Conservation (phyloP, 1,140 invertebrate genomes). For the Aphelinus certus region DNA sequence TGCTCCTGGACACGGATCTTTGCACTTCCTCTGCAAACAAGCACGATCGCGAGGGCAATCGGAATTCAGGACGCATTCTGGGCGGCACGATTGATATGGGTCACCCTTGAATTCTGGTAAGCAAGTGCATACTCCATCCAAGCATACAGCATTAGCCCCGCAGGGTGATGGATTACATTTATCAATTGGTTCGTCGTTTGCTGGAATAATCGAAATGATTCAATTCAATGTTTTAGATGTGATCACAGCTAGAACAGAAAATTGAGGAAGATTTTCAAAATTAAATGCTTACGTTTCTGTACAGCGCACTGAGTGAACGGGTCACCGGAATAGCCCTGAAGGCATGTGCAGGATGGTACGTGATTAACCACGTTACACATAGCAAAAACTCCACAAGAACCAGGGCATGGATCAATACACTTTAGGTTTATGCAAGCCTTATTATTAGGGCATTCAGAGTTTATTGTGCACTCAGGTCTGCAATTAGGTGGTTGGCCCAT, state of each 20-base stretch:
- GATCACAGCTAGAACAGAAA: slow-evolving; percentile 10
- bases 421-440: slow-evolving; percentile 66
- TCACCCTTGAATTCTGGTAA: slow-evolving; percentile 73
- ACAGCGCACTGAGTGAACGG: slow-evolving; percentile 64
- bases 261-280: slow-evolving; percentile 25
- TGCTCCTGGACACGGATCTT: slow-evolving; percentile 75
- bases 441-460: slow-evolving; percentile 64
- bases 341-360: slow-evolving; percentile 69
- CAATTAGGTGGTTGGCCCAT: slow-evolving; percentile 64
- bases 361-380: slow-evolving; percentile 68
- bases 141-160: slow-evolving; percentile 72
- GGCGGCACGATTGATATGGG: slow-evolving; percentile 71
- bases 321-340: slow-evolving; percentile 66
- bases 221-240: slow-evolving; percentile 2
- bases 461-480: slow-evolving; percentile 65
- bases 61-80: slow-evolving; percentile 77
- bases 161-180: slow-evolving; percentile 74
- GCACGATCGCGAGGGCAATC: slow-evolving; percentile 78
- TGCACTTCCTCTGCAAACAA: slow-evolving; percentile 76
- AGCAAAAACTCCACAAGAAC: slow-evolving; percentile 68
- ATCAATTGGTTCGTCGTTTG: slow-evolving; percentile 57
- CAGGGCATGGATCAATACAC: slow-evolving; percentile 69
- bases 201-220: slow-evolving; percentile 45
- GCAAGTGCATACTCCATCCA: slow-evolving; percentile 72
- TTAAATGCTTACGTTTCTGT: slow-evolving; percentile 46